Base-by-base conservation (phyloP, 1,140 invertebrate genomes). In the Pogonus chalceus region DNA sequence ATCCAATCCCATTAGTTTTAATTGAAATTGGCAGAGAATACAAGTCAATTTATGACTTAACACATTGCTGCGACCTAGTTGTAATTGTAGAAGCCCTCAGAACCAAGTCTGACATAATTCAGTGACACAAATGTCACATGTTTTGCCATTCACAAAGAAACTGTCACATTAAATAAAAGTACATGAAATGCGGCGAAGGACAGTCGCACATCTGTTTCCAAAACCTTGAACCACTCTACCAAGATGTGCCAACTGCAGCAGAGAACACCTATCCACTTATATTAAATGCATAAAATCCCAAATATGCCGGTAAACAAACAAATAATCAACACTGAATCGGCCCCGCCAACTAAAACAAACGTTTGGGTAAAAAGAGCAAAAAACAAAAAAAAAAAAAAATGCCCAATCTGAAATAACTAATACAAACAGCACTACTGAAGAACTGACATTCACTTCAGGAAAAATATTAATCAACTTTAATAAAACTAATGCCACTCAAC, bases 211-310 rank as follows among this genome's bases (percentile, higher is more conserved):
- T 2, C 16, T 47, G 12, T 58, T 54, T 22, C 16, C 23, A n/a
- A 49, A 53, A 24, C 3, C 23, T 12, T 53, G 50, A 20, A 52
- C 26, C 23, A 20, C 12, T 2, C 37, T 22, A 24, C 35, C 54
- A 23, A 58, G 53, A 52, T 58, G 57, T 39, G 50, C 55, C 10
- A 56, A 58, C 23, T 56, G 54, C 26, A 43, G 39, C 23, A 46
- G 23, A n/a, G 12, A 24, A 2, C 54, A 58, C 20, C 22, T 23
- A n/a, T n/a, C n/a, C n/a, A n/a, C n/a, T n/a, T n/a, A n/a, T n/a
- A n/a, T n/a, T n/a, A n/a, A n/a, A n/a, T n/a, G n/a, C n/a, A n/a
- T n/a, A n/a, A n/a, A n/a, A n/a, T n/a, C n/a, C n/a, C n/a, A n/a
- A n/a, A n/a, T n/a, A n/a, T n/a, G n/a, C n/a, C n/a, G n/a, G n/a